These are phyloP conservation scores for Euphydryas editha DNA, from an alignment of 2,888 invertebrate genomes.

Conservation along the genomic window DNA sequence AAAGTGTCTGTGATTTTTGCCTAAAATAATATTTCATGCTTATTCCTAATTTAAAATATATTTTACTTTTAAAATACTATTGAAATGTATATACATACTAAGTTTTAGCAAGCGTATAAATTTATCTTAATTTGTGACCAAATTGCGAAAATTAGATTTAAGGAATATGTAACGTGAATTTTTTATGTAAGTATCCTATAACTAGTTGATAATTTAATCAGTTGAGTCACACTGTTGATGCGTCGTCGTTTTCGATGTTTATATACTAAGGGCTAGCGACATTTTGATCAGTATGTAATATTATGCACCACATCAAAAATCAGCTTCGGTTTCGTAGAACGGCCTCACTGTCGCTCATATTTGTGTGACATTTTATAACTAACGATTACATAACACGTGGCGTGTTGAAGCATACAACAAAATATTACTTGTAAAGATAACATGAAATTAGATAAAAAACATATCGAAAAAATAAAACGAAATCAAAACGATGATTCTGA, in stretches of 20 bases:
- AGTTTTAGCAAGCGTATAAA: slow-evolving; percentile 61
- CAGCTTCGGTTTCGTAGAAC: no score
- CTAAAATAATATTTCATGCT: slow-evolving; percentile 76
- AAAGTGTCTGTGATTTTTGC: slow-evolving; percentile 82
- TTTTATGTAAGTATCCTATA: slow-evolving; percentile 47
- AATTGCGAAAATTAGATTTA: slow-evolving; percentile 52
- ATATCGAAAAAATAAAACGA: no score
- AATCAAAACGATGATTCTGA: no score
- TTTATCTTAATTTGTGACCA: slow-evolving; percentile 72
- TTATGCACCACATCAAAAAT: no score
- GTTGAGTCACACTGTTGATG: background rate
- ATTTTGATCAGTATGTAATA: no score
- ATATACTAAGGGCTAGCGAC: no score
- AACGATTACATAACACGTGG: no score
- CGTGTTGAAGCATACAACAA: no score
- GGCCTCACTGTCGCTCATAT: no score
- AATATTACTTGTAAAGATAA: no score
- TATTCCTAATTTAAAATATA: slow-evolving; percentile 74
- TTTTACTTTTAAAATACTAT: slow-evolving; percentile 63
- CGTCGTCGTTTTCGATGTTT: slow-evolving; percentile 14
- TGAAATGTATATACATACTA: slow-evolving; percentile 72
- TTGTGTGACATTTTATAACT: no score
- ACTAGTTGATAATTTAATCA: slow-evolving; percentile 26
- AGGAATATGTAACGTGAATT: slow-evolving; percentile 53
- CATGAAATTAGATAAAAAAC: no score